Conservation (phyloP, 92 coral and sea anemone species). For the Bergia sp. region DNA sequence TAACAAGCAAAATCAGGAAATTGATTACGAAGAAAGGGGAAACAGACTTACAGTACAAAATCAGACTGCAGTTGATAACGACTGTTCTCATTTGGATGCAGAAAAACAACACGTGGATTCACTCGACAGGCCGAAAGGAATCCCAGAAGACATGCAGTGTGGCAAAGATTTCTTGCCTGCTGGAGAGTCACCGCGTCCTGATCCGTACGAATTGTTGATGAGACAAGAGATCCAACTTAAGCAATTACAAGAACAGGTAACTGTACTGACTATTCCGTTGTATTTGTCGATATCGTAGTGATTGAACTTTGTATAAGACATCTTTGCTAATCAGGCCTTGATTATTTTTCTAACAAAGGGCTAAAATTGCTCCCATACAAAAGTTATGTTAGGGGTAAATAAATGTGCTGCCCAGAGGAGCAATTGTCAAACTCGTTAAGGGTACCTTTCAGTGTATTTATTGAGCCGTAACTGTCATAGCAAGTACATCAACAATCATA, state of each 20-base stretch:
- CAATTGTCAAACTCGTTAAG: not conserved
- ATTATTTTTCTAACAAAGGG: too few species aligned
- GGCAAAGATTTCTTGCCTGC: not conserved
- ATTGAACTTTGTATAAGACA: not conserved
- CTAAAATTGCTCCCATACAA: too few species aligned
- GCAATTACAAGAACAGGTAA: conserved; percentile 77
- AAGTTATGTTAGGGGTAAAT: too few species aligned
- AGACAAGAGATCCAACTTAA: conserved; percentile 70
- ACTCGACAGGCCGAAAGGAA: not conserved
- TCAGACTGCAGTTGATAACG: not conserved
- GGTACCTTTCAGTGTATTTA: not conserved
- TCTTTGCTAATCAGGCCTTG: not conserved
- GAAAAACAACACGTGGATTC: not conserved
- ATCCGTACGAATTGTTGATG: conserved; percentile 69
- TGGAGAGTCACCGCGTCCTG: conserved; percentile 35
- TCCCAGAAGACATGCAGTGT: not conserved
- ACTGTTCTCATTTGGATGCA: not conserved
- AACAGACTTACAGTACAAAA: not conserved
- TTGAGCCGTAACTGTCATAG: not conserved
- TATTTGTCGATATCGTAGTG: not conserved
- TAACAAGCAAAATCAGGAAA: not conserved
- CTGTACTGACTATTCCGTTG: not conserved
- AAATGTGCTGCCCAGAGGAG: too few species aligned
- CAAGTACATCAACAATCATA: too few species aligned
- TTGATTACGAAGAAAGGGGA: not conserved